Evolutionary conservation across 2,888 invertebrate species (phyloP), one percentile per base, ranked within the genome.

Genomic region (Drosophila paracracens): DNA sequence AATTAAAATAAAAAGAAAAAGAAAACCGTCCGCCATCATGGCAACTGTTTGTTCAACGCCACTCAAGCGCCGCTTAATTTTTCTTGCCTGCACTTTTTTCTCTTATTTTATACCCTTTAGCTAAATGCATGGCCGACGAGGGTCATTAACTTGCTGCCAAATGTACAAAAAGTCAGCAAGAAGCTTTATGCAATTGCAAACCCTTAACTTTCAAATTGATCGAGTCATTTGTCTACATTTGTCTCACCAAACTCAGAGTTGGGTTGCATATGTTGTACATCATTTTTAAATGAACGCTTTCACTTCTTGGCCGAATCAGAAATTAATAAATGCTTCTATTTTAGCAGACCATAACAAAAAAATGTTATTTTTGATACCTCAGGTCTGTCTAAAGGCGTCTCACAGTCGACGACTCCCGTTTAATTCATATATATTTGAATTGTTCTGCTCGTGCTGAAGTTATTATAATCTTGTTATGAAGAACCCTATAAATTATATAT

Each of bases 1-100:
- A 80, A 48, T 53, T 40, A 69, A 57, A 70, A 71, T 71, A 74
- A 53, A 66, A 66, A 43, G 21, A 8, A 46, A 46, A 46, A 4
- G 48, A 69, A 79, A 79, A 76, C 57, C 80, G 68, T 60, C 77
- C 63, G 82, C 84, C 87, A 87, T 84, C 72, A 72, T 70, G 65
- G 75, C 69, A 70, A 77, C 74, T 76, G 76, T 80, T 74, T 76
- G 73, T 80, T 65, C 58, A 64, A 31, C 68, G 62, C 52, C 70
- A 71, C 65, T 74, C 81, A 65, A 70, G 68, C 54, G 66, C 50
- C 21, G 46, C 73, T 53, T 61, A 21, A 46, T 31, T 38, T 48
- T 8, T n/a, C 16, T n/a, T 25, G 7, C 18, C 31, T 36, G 31
- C 27, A 35, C 40, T n/a, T 29, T 10, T 27, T 27, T 29, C 50